Base-by-base conservation (phyloP, 2,797 vertebrate genomes). In the Coranthus polyacanthus region DNA sequence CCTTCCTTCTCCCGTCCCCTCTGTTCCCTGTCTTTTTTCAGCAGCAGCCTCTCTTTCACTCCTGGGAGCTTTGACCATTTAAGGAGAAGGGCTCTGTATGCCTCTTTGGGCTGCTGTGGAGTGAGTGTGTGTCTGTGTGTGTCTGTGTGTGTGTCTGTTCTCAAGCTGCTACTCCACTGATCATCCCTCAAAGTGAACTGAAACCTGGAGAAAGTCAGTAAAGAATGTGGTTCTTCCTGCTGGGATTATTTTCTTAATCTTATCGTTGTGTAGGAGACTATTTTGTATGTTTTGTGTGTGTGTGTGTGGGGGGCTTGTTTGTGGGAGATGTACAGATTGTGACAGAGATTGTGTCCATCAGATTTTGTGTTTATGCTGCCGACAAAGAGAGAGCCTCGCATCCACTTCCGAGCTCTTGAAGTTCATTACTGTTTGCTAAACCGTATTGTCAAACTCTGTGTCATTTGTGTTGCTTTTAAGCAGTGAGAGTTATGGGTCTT, bases 1-100 rank as follows among this genome's bases (percentile, higher is more conserved):
- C 92, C 83, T 90, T 88, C 92, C 92, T 90, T 92, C 87, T 89
- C 88, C 94, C 95, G 93, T 93, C 91, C 87, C 88, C 92, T 95
- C 94, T 90, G 95, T 94, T 94, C 85, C 78, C 79, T 93, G 92
- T 93, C 93, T 94, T 92, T 92, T 94, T 93, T 91, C 90, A 92
- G 91, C 93, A 92, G 91, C 95, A 96, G 95, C 96, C 95, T 96
- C 96, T 94, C 93, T 93, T 94, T 94, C 95, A 96, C 96, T 98
- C 96, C 94, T 95, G 96, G 97, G 97, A 98, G 96, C 97, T 99
- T 98, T 99, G 97, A 99, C 98, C 98, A 99, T 99, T 98, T 99
- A 99, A 98, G 98, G 98, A 97, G 96, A 99, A 97, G 94, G 88
- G 94, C 93, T 98, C 94, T 94, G 96, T 94, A 93, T 94, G 95